A percentile compares a stretch with the other conserved stretches of the same genome.
These are phyloP conservation scores for Gambelia wislizenii DNA, from an alignment of 2,797 vertebrate genomes.

Conservation along the genomic window DNA sequence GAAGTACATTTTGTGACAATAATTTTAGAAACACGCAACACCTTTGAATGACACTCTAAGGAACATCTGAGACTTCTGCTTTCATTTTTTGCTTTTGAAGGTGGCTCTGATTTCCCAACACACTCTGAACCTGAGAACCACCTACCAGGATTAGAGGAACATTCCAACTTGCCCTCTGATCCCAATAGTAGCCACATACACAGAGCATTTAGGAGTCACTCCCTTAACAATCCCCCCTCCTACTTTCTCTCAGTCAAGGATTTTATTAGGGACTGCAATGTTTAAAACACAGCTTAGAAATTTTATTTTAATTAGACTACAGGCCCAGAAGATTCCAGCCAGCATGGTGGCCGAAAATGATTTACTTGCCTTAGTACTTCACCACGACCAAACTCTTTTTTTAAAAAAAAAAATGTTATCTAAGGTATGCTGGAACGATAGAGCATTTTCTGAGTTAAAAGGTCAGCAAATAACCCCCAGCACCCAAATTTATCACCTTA, in stretches of 20 bases:
- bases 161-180: not conserved
- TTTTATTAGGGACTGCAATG: not conserved
- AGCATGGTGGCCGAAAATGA: too few species aligned
- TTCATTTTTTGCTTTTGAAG: not conserved
- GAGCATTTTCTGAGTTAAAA: too few species aligned
- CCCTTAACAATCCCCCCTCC: too few species aligned
- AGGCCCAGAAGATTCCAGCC: not conserved
- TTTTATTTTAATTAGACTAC: not conserved
- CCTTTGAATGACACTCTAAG: not conserved
- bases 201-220: too few species aligned
- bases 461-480: too few species aligned
- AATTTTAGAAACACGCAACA: conserved; percentile 37
- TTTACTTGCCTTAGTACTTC: too few species aligned
- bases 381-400: too few species aligned
- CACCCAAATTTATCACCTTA: too few species aligned
- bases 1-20: conserved; percentile 47
- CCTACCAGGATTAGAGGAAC: not conserved
- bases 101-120: not conserved
- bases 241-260: not conserved
- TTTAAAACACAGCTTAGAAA: not conserved
- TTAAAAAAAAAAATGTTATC: too few species aligned
- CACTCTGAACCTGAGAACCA: not conserved
- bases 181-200: not conserved
- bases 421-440: too few species aligned
- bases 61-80: not conserved